These are phyloP conservation scores for Ophraella communa DNA, from an alignment of 2,888 invertebrate genomes.

Conservation along the genomic window DNA sequence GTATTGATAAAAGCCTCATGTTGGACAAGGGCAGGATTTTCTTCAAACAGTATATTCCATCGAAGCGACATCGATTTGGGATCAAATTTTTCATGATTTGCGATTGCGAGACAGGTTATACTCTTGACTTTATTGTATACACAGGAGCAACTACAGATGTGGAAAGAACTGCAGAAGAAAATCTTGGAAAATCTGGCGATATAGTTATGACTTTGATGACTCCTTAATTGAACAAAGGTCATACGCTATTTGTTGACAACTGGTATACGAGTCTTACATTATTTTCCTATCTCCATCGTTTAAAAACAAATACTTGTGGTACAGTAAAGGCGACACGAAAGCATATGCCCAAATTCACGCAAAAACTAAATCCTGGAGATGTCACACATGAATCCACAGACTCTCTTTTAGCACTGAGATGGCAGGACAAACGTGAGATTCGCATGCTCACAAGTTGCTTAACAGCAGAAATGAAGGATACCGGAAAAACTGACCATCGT, in stretches of 20 bases:
- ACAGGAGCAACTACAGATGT: neutral
- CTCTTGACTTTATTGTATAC: neutral
- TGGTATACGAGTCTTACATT: neutral
- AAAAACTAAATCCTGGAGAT: too few relatives aligned
- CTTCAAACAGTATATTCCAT: neutral
- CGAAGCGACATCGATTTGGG: neutral
- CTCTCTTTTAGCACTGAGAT: too few relatives aligned
- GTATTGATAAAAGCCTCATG: neutral
- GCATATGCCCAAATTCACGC: neutral
- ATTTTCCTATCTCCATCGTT: neutral
- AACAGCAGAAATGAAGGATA: too few relatives aligned
- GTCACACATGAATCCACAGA: too few relatives aligned
- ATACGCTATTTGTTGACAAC: neutral
- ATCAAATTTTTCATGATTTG: neutral
- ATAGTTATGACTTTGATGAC: neutral
- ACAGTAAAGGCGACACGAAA: neutral
- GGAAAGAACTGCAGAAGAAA: neutral
- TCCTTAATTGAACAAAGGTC: too few relatives aligned
- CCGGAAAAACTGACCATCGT: too few relatives aligned
- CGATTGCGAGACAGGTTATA: slow-evolving; percentile 3
- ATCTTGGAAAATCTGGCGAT: neutral
- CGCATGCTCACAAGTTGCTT: too few relatives aligned
- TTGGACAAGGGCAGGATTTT: neutral
- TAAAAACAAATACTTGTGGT: neutral
- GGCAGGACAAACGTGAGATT: too few relatives aligned